Evolutionary conservation across 2,797 vertebrate genomes (phyloP).

Genomic region (Sebastiscus albofasciatus): DNA sequence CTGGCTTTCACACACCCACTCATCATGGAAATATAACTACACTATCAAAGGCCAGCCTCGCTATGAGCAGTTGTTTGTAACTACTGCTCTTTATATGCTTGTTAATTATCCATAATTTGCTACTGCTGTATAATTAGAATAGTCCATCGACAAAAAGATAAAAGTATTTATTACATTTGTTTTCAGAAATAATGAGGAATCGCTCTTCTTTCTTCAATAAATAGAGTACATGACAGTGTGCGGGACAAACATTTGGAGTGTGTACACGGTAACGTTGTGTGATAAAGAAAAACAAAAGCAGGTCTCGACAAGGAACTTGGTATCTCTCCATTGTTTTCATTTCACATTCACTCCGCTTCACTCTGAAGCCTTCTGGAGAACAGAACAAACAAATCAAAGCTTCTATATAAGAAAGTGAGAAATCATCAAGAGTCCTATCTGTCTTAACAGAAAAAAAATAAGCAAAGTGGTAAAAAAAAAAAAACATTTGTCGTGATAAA

Average conservation of each 20-base stretch:
- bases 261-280: not conserved
- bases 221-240: conserved; percentile 40
- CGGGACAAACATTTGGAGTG: not conserved
- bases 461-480: not conserved
- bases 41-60: not conserved
- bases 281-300: not conserved
- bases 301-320: not conserved
- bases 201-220: conserved; percentile 51
- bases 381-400: not conserved
- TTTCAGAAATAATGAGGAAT: conserved; percentile 9
- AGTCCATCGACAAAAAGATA: conserved; percentile 20
- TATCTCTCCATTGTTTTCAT: conserved; percentile 5
- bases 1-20: not conserved
- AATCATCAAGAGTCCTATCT: not conserved
- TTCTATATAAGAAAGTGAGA: not conserved
- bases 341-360: not conserved
- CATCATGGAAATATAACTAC: not conserved
- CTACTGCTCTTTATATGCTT: not conserved
- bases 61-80: not conserved
- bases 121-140: not conserved
- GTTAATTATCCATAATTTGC: not conserved
- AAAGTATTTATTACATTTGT: conserved; percentile 44
- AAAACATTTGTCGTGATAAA: not conserved
- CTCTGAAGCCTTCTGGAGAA: not conserved
- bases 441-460: not conserved